Conservation (phyloP, 2,797 vertebrate species). For the Sphenopsis melanotis region DNA sequence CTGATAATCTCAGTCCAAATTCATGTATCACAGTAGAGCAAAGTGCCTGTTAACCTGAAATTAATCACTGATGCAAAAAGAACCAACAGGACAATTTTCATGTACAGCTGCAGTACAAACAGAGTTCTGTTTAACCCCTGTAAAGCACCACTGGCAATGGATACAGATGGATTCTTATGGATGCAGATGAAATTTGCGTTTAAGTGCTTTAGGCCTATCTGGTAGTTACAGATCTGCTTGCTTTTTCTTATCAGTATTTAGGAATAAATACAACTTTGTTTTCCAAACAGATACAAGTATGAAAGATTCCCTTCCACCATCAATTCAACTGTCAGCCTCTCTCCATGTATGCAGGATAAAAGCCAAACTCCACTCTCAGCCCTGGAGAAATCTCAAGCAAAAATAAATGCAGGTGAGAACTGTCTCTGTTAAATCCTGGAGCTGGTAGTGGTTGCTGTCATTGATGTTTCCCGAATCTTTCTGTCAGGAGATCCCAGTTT, state of each 20-base stretch:
- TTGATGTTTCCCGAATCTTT: not conserved
- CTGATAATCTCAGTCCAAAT: not conserved
- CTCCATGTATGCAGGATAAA: constrained; percentile 79
- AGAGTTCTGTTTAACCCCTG: not conserved
- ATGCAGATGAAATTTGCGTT: not conserved
- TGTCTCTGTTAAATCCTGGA: not conserved
- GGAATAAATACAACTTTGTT: constrained; percentile 40
- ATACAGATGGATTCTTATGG: not conserved
- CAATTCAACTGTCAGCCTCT: constrained; percentile 81
- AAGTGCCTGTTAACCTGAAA: not conserved
- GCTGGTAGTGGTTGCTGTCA: rapidly evolving
- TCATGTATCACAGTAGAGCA: not conserved
- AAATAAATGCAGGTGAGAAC: constrained; percentile 66
- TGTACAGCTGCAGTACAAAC: not conserved
- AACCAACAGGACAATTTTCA: not conserved
- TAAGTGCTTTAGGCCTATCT: not conserved
- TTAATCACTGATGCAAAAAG: not conserved
- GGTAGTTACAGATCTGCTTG: not conserved
- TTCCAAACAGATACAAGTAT: constrained; percentile 82
- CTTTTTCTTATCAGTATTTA: not conserved
- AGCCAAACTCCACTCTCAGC: constrained; percentile 42
- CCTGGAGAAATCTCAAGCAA: constrained; percentile 56
- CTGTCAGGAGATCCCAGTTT: not conserved
- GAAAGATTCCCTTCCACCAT: constrained; percentile 78
- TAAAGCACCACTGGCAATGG: not conserved